Conservation (phyloP, 2,797 vertebrate genomes). For the Lutjanus campechanus region DNA sequence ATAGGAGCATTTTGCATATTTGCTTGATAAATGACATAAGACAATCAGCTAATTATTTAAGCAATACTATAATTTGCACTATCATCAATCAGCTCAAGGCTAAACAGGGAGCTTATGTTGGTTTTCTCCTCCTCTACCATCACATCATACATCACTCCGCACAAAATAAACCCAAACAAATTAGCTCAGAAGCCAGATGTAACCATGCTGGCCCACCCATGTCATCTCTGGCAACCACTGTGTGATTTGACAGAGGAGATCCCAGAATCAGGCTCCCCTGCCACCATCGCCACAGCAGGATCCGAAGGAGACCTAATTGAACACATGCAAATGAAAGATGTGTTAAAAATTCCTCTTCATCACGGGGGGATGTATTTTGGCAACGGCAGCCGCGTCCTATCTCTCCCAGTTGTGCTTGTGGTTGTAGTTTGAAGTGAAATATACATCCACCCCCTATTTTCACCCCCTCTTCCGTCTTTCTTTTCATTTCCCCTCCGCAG, state of each 20-base stretch:
- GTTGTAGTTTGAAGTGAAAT: conserved; percentile 57
- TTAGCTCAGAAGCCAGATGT: conserved; percentile 20
- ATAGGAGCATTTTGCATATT: not conserved
- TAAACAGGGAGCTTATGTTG: not conserved
- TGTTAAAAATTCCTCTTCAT: conserved; percentile 74
- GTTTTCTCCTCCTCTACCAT: not conserved
- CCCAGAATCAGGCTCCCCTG: not conserved
- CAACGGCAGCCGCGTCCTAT: conserved; percentile 63
- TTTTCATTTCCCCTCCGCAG: conserved; percentile 44
- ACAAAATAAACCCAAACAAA: conserved; percentile 40
- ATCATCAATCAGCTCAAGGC: not conserved
- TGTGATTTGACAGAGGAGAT: conserved; percentile 33
- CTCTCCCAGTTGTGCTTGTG: conserved; percentile 47
- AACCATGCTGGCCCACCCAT: conserved; percentile 23
- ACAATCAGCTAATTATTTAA: not conserved
- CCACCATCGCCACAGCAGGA: conserved; percentile 52
- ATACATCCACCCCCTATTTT: conserved; percentile 52
- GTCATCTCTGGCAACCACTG: conserved; percentile 34
- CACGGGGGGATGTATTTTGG: conserved; percentile 63
- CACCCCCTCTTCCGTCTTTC: conserved; percentile 16
- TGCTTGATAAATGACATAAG: not conserved
- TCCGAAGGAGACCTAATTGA: conserved; percentile 68
- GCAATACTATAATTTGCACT: too few relatives aligned
- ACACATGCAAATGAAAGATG: conserved; percentile 77
- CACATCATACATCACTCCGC: not conserved